Conservation (phyloP, 2,797 vertebrate genomes). For the Channa striata region DNA sequence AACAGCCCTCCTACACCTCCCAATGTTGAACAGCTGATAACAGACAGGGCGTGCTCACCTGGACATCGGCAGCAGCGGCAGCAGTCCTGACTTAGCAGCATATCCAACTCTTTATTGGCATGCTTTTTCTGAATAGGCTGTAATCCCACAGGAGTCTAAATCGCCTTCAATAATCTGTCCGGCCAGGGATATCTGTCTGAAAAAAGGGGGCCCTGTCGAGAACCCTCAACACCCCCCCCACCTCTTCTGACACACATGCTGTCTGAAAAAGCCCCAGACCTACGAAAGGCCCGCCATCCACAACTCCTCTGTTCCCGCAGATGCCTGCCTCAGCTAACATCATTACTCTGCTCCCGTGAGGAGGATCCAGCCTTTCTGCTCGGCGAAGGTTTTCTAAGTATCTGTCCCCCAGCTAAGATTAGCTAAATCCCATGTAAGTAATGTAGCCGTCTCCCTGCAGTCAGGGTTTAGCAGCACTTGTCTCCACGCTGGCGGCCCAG, state of each 20-base stretch:
- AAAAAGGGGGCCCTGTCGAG: slow-evolving; percentile 76
- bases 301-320: slow-evolving; percentile 86
- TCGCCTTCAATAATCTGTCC: slow-evolving; percentile 88
- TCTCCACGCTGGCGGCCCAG: slow-evolving; percentile 88
- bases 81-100: slow-evolving; percentile 79
- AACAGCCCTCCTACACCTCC: slow-evolving; percentile 74
- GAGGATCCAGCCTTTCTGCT: slow-evolving; percentile 89
- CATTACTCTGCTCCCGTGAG: slow-evolving; percentile 90
- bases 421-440: slow-evolving; percentile 93
- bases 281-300: slow-evolving; percentile 84
- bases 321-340: slow-evolving; percentile 91
- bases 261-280: slow-evolving; percentile 79
- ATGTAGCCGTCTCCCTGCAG: slow-evolving; percentile 91
- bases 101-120: slow-evolving; percentile 82
- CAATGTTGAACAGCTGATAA: slow-evolving; percentile 80
- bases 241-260: slow-evolving; percentile 73
- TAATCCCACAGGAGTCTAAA: slow-evolving; percentile 88
- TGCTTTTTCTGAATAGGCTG: slow-evolving; percentile 85
- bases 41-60: slow-evolving; percentile 80
- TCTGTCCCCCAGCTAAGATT: slow-evolving; percentile 93
- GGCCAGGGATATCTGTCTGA: slow-evolving; percentile 84
- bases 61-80: slow-evolving; percentile 74
- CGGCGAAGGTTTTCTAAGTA: slow-evolving; percentile 90
- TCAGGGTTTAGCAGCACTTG: slow-evolving; percentile 90
- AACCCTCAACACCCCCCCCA: slow-evolving; percentile 50